phyloP scores from a whole-genome alignment of 2,113 vertebrate genomes.

The Elephantulus edwardii region DNA sequence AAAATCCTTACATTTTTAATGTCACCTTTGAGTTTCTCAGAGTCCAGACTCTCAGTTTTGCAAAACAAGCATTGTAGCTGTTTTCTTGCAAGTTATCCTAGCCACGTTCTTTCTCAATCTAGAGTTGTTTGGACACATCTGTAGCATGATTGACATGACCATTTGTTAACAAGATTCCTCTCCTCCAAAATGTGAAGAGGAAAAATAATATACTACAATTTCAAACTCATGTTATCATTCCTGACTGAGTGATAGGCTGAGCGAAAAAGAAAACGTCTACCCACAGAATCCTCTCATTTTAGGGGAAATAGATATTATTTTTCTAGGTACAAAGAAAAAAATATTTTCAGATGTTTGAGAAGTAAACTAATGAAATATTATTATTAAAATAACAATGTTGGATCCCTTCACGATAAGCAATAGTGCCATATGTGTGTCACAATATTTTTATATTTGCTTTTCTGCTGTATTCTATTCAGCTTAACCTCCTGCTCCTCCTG shows the following conservation, averaged over 20 bases:
- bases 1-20: not conserved
- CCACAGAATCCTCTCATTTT: conserved; percentile 3
- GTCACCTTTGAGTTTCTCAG: not conserved
- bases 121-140: not conserved
- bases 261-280: conserved; percentile 43
- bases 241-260: not conserved
- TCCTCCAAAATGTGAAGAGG: not conserved
- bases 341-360: conserved; percentile 25
- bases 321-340: conserved; percentile 28
- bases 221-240: conserved; percentile 6
- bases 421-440: not conserved
- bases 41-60: not conserved
- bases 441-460: conserved; percentile 19
- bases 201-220: not conserved
- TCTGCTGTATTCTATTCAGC: not conserved
- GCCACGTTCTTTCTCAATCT: not conserved
- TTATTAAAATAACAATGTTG: not conserved
- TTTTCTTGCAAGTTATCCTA: not conserved
- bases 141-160: not conserved
- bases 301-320: conserved; percentile 11
- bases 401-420: not conserved
- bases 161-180: not conserved
- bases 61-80: not conserved
- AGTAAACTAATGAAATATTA: conserved; percentile 44
- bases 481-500: conserved; percentile 16